Evolutionary conservation across 1,140 invertebrate species (phyloP), one percentile per base, ranked within the genome.

Genomic region (Temnothorax nylanderi): DNA sequence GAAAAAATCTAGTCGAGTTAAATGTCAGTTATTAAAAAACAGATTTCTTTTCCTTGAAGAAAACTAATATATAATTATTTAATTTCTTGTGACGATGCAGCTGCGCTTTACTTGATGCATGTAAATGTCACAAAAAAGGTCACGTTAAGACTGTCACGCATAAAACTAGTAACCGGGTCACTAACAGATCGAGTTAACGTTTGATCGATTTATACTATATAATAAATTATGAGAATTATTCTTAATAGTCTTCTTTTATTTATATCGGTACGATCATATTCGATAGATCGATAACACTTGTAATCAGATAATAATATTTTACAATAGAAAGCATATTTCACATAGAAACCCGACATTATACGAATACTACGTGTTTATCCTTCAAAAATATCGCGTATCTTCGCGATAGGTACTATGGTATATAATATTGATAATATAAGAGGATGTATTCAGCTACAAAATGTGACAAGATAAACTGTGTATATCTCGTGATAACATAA

Each of bases 71-170:
- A 0, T 76, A 76, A 76, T 60, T 49, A 44, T 16, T 16, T 49
- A 32, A 51, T 60, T 76, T 54, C 56, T 21, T 44, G 3, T n/a
- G 7, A 60, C 11, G 3, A 56, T 6, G 11, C 6, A 41, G 34
- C 7, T 44, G 21, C 37, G 58, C 54, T 18, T 76, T 60, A 60
- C 3, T 49, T 4, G 4, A 3, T 58, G 8, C 11, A 75, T 10
- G 1, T 26, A 41, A 41, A 74, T 16, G 3, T 72, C 0, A 13
- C 26, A 60, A 76, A 76, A 76, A 76, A 44, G 21, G 21, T 76
- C 74, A 76, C 13, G 72, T 76, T n/a, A 76, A 37, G n/a, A 76
- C n/a, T 76, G 37, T 58, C 71, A 74, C 49, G 34, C n/a, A 58
- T 41, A 7, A 60, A 76, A 76, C 16, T 32, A 76, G 16, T 44